These are phyloP conservation scores for Gnathonemus echidnorhynchus DNA, from an alignment of 2,113 vertebrate species.

Conservation along the genomic window DNA sequence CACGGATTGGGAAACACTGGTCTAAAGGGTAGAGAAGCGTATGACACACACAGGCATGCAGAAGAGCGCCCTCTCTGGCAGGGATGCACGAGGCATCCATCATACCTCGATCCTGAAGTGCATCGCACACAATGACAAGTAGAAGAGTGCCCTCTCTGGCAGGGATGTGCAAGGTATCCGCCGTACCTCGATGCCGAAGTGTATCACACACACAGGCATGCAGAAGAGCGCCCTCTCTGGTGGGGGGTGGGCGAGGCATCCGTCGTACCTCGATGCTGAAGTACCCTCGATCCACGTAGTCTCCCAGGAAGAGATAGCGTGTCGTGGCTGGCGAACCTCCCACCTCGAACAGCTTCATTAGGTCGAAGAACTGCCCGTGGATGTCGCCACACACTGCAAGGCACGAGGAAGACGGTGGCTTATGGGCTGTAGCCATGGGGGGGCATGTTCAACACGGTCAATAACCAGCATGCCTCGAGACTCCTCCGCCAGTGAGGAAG, in stretches of 20 bases:
- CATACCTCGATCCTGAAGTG: neutral
- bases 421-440: neutral
- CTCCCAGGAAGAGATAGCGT: slow-evolving; percentile 71
- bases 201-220: neutral
- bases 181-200: neutral
- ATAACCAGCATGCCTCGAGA: neutral
- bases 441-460: neutral
- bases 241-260: neutral
- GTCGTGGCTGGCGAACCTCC: slow-evolving; percentile 73
- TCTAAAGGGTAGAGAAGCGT: neutral
- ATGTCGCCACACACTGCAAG: slow-evolving; percentile 70
- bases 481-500: neutral
- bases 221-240: neutral
- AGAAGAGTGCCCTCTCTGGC: neutral
- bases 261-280: slow-evolving; percentile 73
- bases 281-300: slow-evolving; percentile 96
- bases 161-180: neutral
- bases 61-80: neutral
- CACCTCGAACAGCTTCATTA: slow-evolving; percentile 76
- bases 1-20: too few relatives aligned
- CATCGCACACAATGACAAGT: neutral
- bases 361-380: slow-evolving; percentile 74
- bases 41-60: neutral
- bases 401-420: slow-evolving; percentile 3
- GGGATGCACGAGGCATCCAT: neutral